phyloP scores from a whole-genome alignment of 37 sponge, comb jelly and placozoan species.

The Diacarnus erythraeanus region DNA sequence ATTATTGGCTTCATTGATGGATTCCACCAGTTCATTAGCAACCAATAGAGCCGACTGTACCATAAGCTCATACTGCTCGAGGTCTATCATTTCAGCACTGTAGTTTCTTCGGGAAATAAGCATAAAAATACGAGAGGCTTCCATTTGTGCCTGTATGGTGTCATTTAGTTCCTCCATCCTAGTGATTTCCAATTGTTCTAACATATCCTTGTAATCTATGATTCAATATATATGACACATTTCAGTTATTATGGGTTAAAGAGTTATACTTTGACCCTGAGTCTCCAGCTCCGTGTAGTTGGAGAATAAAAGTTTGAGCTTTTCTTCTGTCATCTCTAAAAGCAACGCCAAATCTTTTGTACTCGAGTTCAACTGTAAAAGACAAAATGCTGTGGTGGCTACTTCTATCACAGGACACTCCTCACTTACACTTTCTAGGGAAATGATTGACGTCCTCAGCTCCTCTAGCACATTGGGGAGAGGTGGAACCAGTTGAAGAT shows the following conservation, averaged over 20 bases:
- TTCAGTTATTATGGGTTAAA: no score
- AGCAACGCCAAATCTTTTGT: not conserved
- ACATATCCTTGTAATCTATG: not conserved
- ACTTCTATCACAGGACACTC: no score
- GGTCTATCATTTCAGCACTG: no score
- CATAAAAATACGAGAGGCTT: not conserved
- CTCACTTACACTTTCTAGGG: not conserved
- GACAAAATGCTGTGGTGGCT: no score
- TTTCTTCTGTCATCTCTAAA: not conserved
- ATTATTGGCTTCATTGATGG: no score
- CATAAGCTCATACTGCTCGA: no score
- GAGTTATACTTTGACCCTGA: not conserved
- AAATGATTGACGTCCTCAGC: not conserved
- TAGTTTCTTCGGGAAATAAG: not conserved
- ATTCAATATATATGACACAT: no score
- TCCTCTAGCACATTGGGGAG: slow-evolving; percentile 7
- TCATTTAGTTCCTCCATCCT: not conserved
- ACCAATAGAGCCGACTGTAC: no score
- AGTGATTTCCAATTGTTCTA: not conserved
- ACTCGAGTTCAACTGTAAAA: not conserved
- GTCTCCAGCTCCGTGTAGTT: not conserved
- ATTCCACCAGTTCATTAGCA: no score
- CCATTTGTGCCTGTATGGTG: not conserved
- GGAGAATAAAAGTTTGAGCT: not conserved
- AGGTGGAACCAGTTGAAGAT: slow-evolving; percentile 23